These are phyloP conservation scores for Ceratoteleas bidentatus DNA, from an alignment of 1,140 invertebrate genomes.

Conservation along the genomic window DNA sequence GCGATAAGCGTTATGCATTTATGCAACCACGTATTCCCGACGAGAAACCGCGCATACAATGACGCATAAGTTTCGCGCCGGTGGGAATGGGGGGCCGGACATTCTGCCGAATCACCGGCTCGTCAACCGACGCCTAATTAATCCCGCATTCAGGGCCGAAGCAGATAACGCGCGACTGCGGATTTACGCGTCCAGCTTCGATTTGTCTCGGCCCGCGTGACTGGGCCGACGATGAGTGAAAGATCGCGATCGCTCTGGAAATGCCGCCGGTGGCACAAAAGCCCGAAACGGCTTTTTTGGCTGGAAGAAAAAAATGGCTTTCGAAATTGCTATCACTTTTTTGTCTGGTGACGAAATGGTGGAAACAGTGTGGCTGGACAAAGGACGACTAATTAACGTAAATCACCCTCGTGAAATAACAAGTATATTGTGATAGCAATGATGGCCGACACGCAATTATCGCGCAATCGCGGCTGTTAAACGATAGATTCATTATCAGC, in stretches of 20 bases:
- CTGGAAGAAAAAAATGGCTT: too few relatives aligned
- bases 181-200: constrained; percentile 32
- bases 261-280: background rate
- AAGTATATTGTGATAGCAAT: constrained; percentile 42
- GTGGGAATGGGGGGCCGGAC: constrained; percentile 42
- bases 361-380: background rate
- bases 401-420: too few relatives aligned
- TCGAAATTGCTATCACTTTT: too few relatives aligned
- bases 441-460: constrained; percentile 33
- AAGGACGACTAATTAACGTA: constrained; percentile 54
- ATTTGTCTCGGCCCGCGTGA: constrained; percentile 7
- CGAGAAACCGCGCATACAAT: constrained; percentile 53
- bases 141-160: constrained; percentile 23
- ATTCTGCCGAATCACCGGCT: constrained; percentile 58
- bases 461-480: constrained; percentile 41
- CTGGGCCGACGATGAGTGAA: background rate
- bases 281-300: too few relatives aligned
- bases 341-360: too few relatives aligned
- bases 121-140: constrained; percentile 58
- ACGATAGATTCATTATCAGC: constrained; percentile 32
- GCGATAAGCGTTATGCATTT: constrained; percentile 53
- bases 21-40: constrained; percentile 50
- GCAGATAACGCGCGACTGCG: constrained; percentile 20
- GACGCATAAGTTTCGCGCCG: constrained; percentile 49
- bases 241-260: background rate